Base-by-base conservation (phyloP, 2,888 invertebrate genomes). In the Neocrepidodera transversa region DNA sequence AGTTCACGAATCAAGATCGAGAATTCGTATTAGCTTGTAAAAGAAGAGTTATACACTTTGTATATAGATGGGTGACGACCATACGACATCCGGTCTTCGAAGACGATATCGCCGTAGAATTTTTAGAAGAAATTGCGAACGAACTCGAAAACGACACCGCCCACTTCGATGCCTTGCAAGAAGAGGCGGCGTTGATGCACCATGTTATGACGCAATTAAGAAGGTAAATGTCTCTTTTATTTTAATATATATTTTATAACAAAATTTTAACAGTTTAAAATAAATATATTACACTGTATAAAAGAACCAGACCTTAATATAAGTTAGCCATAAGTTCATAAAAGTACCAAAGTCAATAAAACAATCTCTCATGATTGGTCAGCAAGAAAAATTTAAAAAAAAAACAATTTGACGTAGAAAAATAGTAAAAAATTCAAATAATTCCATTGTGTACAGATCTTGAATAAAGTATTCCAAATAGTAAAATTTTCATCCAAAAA, bases 1-100 rank as follows among this genome's bases (percentile, higher is more conserved):
- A 81, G 66, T 80, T 82, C 16, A 79, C 83, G 36, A 84, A 82
- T 55, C 84, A 87, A 74, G 88, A 89, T 74, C 80, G 84, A 60
- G 88, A 88, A 69, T 88, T 87, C 74, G 81, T 87, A 40, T 76
- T 88, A 64, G 85, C 86, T 56, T 88, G 88, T 73, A 90, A 91
- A 77, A 83, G 87, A 68, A 84, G 90, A 62, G 91, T 92, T 10
- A 85, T 92, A 42, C 87, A 88, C 68, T 93, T 93, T 79, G 86
- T 91, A 50, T 87, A 88, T 70, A 84, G 87, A 69, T 92, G 92
- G 92, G 86, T 88, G 38, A 83, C 84, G 65, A 85, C 90, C 2
- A 86, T 90, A 48, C 82, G 88, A 3, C 86, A 89, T 71, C 88
- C 89, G 1, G 90, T 92, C 64, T 89, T 89, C 72, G 88, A 90